Evolutionary conservation across 1,140 invertebrate genomes (phyloP).

Genomic region (Drosophila rufa): DNA sequence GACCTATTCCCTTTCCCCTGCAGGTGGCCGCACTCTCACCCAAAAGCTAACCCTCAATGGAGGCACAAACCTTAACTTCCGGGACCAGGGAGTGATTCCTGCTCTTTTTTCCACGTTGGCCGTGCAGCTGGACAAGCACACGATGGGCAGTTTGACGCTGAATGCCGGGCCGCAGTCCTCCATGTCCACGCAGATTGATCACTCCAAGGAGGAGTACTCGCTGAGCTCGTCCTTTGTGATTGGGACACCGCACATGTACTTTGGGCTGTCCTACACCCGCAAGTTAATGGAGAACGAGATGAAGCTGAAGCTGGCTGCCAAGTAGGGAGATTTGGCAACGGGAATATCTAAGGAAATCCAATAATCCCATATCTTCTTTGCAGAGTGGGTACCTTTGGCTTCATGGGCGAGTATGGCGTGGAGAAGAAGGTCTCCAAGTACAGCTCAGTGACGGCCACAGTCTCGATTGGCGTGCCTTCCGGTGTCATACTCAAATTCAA

Average conservation of each 20-base stretch:
- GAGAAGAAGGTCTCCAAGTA: conserved; percentile 97
- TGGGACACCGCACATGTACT: conserved; percentile 92
- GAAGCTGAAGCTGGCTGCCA: conserved; percentile 90
- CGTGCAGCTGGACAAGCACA: conserved; percentile 93
- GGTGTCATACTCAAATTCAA: conserved; percentile 96
- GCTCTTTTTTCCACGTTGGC: conserved; percentile 90
- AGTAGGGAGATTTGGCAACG: conserved; percentile 87
- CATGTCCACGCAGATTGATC: conserved; percentile 92
- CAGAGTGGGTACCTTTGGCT: conserved; percentile 95
- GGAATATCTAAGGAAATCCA: too few relatives aligned
- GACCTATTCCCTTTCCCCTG: neutral
- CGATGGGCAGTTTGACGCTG: conserved; percentile 94
- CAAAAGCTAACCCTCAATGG: conserved; percentile 86
- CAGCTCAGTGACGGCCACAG: conserved; percentile 93
- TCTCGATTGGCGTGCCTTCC: conserved; percentile 93
- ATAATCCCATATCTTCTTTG: conserved; percentile 34
- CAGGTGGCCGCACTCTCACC: conserved; percentile 71
- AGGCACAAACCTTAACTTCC: conserved; percentile 90
- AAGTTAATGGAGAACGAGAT: conserved; percentile 92
- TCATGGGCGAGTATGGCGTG: conserved; percentile 94
- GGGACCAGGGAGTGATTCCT: conserved; percentile 89
- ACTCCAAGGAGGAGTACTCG: conserved; percentile 89
- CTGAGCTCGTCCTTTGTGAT: conserved; percentile 90
- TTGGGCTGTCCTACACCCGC: conserved; percentile 90
- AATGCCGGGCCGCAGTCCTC: conserved; percentile 89